phyloP scores from a whole-genome alignment of 2,888 invertebrate species.

The Protophormia terraenovae region DNA sequence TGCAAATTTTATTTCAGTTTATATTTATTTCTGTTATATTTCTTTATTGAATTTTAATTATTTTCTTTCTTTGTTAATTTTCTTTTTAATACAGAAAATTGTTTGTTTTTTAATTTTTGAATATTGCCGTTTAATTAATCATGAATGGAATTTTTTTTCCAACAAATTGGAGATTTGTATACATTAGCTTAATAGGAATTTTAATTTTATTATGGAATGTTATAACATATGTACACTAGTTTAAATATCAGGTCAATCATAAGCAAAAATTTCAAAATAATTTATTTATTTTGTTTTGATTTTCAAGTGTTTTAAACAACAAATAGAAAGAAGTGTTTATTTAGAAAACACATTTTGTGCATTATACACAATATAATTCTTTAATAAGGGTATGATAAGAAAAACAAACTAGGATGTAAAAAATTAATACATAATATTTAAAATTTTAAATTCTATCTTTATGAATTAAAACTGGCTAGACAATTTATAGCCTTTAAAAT shows the following conservation, averaged over 20 bases:
- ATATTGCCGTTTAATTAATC: too few species aligned
- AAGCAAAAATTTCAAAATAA: not conserved
- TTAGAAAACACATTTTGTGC: too few species aligned
- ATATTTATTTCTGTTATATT: too few species aligned
- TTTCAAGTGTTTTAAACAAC: not conserved
- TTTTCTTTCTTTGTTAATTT: not conserved
- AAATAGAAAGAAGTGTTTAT: not conserved
- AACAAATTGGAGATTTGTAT: not conserved
- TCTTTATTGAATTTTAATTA: not conserved
- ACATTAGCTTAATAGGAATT: not conserved
- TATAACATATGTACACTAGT: not conserved
- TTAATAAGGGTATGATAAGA: too few species aligned
- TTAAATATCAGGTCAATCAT: not conserved
- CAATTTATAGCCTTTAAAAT: too few species aligned
- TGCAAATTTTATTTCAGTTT: too few species aligned
- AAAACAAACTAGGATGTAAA: too few species aligned
- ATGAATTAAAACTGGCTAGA: too few species aligned
- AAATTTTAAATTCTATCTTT: too few species aligned
- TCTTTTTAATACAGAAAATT: not conserved
- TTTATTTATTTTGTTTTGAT: not conserved
- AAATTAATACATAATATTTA: too few species aligned
- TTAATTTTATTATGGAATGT: not conserved
- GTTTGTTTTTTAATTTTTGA: not conserved
- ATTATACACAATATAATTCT: too few species aligned
- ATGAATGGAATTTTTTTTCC: not conserved